Evolutionary conservation across 2,113 vertebrate genomes (phyloP), one percentile per base, ranked within the genome.

Genomic region (Charadrius vociferus): DNA sequence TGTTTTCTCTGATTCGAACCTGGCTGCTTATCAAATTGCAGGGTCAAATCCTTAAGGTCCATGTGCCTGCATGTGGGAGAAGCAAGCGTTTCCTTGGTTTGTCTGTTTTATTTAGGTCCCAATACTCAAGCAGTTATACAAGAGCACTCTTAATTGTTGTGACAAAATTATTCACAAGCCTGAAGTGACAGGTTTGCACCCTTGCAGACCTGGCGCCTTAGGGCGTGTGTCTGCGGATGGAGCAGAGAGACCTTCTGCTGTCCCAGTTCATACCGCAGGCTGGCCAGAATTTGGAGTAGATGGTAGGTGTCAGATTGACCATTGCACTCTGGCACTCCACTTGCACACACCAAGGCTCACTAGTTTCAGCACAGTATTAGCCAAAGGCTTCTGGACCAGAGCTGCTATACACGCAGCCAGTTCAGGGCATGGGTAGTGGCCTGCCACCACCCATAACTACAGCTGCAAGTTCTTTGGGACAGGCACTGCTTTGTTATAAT

Each of bases 1-100:
- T n/a, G 27, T 71, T 94, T 96, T 81, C 47, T 81, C 63, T 86
- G 55, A 86, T 73, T 65, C 75, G 65, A 37, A 63, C 18, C 52
- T 73, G 74, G 19, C 34, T 82, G 37, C 43, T 96, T 74, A 93
- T 88, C n/a, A 90, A 39, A 88, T 21, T 20, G 29, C 55, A 34
- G 62, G 19, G n/a, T 59, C 45, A 81, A 88, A 80, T 56, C 34
- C 59, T 43, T 55, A 63, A 67, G 2, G 8, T 63, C 43, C 1
- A 0, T 32, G 7, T 32, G 63, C 27, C 23, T 70, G 53, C 4
- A 4, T 27, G 34, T 4, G 80, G 43, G 20, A 92, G 75, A 78
- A 83, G 36, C 52, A 81, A 93, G 37, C 34, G 27, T 27, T 62
- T 85, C n/a, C 55, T 79, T 74, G 37, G 14, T 56, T 79, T 52